Conservation (phyloP, 2,113 vertebrate species). For the Pseudorasbora parva region DNA sequence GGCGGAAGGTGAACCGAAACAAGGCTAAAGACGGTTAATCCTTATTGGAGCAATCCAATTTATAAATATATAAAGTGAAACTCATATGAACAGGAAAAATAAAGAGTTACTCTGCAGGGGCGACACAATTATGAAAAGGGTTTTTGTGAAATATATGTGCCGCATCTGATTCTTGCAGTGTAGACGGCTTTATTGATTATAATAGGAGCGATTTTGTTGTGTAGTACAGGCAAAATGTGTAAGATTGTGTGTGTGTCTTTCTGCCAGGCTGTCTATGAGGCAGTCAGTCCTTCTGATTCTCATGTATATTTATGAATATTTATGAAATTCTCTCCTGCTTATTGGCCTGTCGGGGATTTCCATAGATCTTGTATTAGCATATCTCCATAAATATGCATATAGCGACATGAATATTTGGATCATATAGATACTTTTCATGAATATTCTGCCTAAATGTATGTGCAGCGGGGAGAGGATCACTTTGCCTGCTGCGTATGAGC, state of each 20-base stretch:
- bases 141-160: not conserved
- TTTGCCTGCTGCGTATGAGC: conserved; percentile 5
- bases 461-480: not conserved
- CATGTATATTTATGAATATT: conserved; percentile 35
- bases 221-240: not conserved
- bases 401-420: not conserved
- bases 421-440: conserved; percentile 28
- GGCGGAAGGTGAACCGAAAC: too few relatives aligned
- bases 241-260: not conserved
- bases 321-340: conserved; percentile 43
- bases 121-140: too few relatives aligned
- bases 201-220: not conserved
- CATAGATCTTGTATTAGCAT: conserved; percentile 25
- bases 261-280: not conserved
- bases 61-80: not conserved
- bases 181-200: not conserved
- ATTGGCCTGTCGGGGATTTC: conserved; percentile 53
- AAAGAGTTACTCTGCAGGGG: not conserved
- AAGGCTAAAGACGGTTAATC: too few relatives aligned
- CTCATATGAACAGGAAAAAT: not conserved
- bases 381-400: conserved; percentile 33
- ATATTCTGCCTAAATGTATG: conserved; percentile 38
- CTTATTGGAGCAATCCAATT: too few relatives aligned
- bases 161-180: not conserved
- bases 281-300: not conserved